Evolutionary conservation across 2,888 invertebrate species (phyloP), one percentile per base, ranked within the genome.

Genomic region (Drosophila kokeensis): DNA sequence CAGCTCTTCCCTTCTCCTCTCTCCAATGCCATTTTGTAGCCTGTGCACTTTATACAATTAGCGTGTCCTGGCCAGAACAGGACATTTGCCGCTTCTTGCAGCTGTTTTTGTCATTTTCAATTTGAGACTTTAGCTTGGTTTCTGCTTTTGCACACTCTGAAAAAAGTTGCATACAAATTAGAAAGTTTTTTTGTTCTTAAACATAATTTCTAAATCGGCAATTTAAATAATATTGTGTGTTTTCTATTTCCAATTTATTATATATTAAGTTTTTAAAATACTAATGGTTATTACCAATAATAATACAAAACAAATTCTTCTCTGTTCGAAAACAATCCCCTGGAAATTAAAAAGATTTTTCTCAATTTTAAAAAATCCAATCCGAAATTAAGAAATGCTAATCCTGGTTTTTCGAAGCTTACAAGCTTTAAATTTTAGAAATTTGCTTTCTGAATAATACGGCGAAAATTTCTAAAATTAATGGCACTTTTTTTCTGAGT

Each of bases 21-120:
- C 45, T 13, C 45, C 15, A 45, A 11, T 7, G 6, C 30, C 38
- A 48, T 21, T 18, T 49, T 54, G 29, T 13, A 8, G 11, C 52
- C 48, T 36, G n/a, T 48, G n/a, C 66, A 55, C 32, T 38, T 73
- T 69, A 76, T 52, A 52, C 65, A 80, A 76, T 79, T 79, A 81
- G 53, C 42, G 55, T 45, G 36, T 67, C 61, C 69, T 76, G 53
- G 42, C 42, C 50, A 45, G 52, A 49, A 55, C 58, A 61, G 69
- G 55, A 68, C 64, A 59, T 57, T 64, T 54, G 48, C 50, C 32
- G 32, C 49, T 61, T 65, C 45, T 24, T 57, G 50, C 63, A 32
- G 52, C 72, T 79, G 78, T 66, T 79, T 76, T 64, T 79, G 79
- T 76, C 79, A 66, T 79, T 79, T 79, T 60, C 80, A 68, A 79